Evolutionary conservation across 2,888 invertebrate species (phyloP).

Genomic region (Oegoconia quadripuncta): DNA sequence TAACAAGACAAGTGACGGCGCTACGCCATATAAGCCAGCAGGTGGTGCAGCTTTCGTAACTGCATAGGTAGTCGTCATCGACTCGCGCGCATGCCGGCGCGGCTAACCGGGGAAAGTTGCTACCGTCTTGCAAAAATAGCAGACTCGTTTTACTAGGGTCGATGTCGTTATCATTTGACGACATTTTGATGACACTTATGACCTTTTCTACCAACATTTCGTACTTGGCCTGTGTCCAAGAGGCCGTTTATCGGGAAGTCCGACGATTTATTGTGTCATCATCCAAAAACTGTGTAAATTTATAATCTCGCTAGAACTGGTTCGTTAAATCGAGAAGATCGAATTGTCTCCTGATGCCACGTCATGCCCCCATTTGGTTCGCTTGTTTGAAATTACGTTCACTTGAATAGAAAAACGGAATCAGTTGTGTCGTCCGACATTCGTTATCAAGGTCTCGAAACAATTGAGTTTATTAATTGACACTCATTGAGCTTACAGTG

Average conservation of each 20-base stretch:
- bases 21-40: conserved; percentile 47
- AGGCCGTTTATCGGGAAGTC: neutral
- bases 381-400: conserved; percentile 20
- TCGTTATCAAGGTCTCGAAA: conserved; percentile 45
- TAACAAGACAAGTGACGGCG: conserved; percentile 44
- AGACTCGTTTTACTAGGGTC: conserved; percentile 31
- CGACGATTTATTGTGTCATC: neutral
- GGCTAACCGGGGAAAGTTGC: conserved; percentile 61
- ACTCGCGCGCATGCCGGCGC: conserved; percentile 37
- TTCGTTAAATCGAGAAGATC: conserved; percentile 5
- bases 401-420: conserved; percentile 40
- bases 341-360: neutral
- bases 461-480: conserved; percentile 52
- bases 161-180: conserved; percentile 25
- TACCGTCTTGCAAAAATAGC: conserved; percentile 55
- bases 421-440: conserved; percentile 36
- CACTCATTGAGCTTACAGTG: conserved; percentile 37
- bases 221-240: conserved; percentile 8
- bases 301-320: conserved; percentile 9
- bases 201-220: conserved; percentile 8
- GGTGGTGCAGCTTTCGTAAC: conserved; percentile 68
- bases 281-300: conserved; percentile 8
- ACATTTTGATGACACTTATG: conserved; percentile 11
- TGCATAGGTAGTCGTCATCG: conserved; percentile 58
- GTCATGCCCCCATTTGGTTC: neutral